Evolutionary conservation across 2,888 invertebrate genomes (phyloP).

Genomic region (Ashinkailepas kermadecensis): DNA sequence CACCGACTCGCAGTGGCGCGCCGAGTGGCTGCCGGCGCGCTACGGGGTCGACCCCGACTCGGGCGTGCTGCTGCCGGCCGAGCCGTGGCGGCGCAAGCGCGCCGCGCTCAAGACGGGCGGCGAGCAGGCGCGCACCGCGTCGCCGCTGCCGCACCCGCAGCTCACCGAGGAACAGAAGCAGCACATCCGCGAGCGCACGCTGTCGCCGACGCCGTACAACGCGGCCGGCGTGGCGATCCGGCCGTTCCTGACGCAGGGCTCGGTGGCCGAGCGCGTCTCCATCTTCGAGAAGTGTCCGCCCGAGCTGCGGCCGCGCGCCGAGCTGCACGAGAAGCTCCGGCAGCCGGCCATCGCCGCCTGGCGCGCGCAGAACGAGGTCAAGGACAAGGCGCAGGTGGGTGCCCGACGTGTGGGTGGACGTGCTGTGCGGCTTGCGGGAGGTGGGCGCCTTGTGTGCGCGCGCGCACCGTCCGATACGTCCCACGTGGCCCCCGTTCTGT

Average conservation of each 20-base stretch:
- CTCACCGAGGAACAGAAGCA: slow-evolving; percentile 54
- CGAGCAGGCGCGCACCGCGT: slow-evolving; percentile 29
- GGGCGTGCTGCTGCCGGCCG: slow-evolving; percentile 29
- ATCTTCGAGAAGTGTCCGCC: slow-evolving; percentile 76
- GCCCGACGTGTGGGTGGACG: no score
- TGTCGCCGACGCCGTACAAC: slow-evolving; percentile 32
- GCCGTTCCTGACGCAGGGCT: slow-evolving; percentile 78
- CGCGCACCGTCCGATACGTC: no score
- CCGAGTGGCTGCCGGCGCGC: slow-evolving; percentile 28
- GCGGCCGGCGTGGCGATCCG: slow-evolving; percentile 57
- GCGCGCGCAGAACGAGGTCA: slow-evolving; percentile 44
- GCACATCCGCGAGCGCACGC: slow-evolving; percentile 42
- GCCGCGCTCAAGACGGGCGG: slow-evolving; percentile 33
- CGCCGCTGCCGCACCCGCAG: slow-evolving; percentile 54
- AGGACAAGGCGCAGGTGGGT: slow-evolving; percentile 49
- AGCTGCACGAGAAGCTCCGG: slow-evolving; percentile 46
- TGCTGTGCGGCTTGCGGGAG: no score
- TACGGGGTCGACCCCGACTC: slow-evolving; percentile 33
- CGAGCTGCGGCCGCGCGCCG: slow-evolving; percentile 31
- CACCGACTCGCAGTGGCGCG: slow-evolving; percentile 33
- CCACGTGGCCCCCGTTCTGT: no score
- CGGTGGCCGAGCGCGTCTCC: slow-evolving; percentile 80
- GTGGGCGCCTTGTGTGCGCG: background rate
- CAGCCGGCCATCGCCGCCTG: slow-evolving; percentile 47
- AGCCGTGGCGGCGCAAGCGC: slow-evolving; percentile 31